Percentiles rank a stretch among this genome's conserved stretches.
These are phyloP conservation scores for Prinia subflava DNA, from an alignment of 2,113 vertebrate species.

Conservation along the genomic window DNA sequence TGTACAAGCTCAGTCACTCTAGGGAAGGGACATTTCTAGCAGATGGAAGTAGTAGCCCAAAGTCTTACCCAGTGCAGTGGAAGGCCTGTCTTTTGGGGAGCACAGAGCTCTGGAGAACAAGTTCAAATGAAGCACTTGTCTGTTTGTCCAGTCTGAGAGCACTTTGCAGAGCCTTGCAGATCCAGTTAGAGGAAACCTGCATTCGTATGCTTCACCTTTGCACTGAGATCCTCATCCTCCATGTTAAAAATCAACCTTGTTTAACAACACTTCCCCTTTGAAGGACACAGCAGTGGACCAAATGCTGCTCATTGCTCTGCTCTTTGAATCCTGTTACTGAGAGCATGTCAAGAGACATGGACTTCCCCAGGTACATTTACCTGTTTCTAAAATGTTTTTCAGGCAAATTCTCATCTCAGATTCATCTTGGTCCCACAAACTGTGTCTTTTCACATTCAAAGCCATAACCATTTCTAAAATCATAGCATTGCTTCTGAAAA, in stretches of 20 bases:
- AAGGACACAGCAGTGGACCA: neutral
- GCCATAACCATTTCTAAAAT: neutral
- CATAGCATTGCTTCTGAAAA: neutral
- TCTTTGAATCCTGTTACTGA: neutral
- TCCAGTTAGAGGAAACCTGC: neutral
- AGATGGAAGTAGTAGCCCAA: accelerated
- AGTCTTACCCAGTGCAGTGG: neutral
- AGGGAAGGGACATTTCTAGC: neutral
- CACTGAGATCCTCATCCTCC: neutral
- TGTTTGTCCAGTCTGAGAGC: neutral
- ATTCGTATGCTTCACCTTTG: neutral
- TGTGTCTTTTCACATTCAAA: neutral
- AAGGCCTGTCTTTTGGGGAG: neutral
- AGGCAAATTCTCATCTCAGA: neutral
- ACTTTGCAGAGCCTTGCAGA: neutral
- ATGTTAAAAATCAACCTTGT: neutral
- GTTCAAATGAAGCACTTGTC: neutral
- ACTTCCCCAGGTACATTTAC: neutral
- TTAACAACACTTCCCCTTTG: neutral
- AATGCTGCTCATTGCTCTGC: neutral
- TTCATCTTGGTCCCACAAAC: neutral
- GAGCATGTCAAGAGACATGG: neutral
- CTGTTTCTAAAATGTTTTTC: neutral
- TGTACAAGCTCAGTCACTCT: neutral
- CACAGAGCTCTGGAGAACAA: neutral